phyloP scores from a whole-genome alignment of 2,113 vertebrate genomes.

The Potamarius usumacintae region DNA sequence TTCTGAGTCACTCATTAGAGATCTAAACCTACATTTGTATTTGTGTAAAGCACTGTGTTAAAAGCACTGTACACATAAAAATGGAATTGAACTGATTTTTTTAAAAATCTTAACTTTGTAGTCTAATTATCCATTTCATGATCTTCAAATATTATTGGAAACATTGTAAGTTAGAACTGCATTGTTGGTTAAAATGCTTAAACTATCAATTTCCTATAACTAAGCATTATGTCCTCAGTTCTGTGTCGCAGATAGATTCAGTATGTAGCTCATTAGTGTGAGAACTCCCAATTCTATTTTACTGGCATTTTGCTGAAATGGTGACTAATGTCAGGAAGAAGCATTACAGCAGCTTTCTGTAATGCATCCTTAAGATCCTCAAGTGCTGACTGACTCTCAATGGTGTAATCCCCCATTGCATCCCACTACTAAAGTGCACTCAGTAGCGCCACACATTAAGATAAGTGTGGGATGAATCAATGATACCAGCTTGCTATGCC shows the following conservation, averaged over 20 bases:
- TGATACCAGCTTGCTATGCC: background rate
- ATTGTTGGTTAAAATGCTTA: background rate
- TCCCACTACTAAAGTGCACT: constrained; percentile 1
- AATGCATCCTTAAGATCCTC: background rate
- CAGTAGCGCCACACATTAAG: background rate
- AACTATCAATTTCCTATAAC: no score
- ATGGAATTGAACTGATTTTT: no score
- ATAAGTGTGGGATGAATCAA: background rate
- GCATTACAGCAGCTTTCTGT: background rate
- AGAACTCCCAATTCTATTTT: background rate
- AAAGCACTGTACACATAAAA: no score
- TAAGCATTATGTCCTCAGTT: background rate
- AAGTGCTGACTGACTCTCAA: background rate
- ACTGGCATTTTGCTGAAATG: background rate
- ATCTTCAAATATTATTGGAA: background rate
- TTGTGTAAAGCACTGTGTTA: background rate
- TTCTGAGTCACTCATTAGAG: no score
- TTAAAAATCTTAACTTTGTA: no score
- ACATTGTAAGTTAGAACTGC: background rate
- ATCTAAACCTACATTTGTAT: background rate
- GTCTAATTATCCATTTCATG: background rate
- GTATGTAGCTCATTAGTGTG: background rate
- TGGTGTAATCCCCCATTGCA: background rate
- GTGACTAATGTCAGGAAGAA: background rate
- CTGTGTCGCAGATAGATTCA: background rate